These are phyloP conservation scores for Botia almorhae DNA, from an alignment of 2,797 vertebrate genomes.

Conservation along the genomic window DNA sequence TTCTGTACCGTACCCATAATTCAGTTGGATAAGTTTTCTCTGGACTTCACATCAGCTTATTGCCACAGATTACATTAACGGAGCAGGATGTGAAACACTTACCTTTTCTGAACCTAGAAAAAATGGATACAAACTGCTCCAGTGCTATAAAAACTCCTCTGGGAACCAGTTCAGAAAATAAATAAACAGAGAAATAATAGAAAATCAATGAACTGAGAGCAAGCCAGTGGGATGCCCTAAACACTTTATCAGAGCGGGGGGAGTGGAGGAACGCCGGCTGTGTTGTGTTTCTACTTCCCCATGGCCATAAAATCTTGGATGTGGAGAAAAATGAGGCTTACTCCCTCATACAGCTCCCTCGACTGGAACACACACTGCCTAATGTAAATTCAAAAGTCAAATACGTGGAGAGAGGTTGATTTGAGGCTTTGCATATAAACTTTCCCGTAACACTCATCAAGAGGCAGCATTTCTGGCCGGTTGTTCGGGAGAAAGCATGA, in stretches of 20 bases:
- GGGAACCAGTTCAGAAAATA: constrained; percentile 73
- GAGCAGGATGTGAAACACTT: background rate
- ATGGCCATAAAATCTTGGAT: constrained; percentile 63
- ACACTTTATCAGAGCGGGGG: constrained; percentile 17
- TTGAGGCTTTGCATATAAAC: constrained; percentile 17
- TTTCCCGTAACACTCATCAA: background rate
- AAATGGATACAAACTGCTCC: constrained; percentile 10
- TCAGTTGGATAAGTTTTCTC: too few relatives aligned
- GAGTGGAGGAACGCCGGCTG: constrained; percentile 48
- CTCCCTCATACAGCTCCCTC: constrained; percentile 62
- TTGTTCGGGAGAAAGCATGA: background rate
- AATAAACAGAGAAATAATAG: constrained; percentile 71
- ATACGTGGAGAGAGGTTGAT: constrained; percentile 12
- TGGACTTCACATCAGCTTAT: background rate
- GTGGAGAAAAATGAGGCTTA: constrained; percentile 62
- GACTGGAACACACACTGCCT: constrained; percentile 28
- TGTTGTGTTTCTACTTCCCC: constrained; percentile 68
- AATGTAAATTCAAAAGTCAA: constrained; percentile 20
- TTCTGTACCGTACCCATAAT: too few relatives aligned
- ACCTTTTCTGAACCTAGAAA: background rate
- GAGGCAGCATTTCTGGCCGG: background rate
- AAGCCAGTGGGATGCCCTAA: constrained; percentile 28
- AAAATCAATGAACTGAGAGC: constrained; percentile 68
- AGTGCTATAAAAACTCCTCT: constrained; percentile 64
- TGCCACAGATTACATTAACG: background rate